A percentile compares a stretch with the other conserved stretches of the same genome.
These are phyloP conservation scores for Aleiodes sp. DNA, from an alignment of 1,140 invertebrate genomes.

Conservation along the genomic window DNA sequence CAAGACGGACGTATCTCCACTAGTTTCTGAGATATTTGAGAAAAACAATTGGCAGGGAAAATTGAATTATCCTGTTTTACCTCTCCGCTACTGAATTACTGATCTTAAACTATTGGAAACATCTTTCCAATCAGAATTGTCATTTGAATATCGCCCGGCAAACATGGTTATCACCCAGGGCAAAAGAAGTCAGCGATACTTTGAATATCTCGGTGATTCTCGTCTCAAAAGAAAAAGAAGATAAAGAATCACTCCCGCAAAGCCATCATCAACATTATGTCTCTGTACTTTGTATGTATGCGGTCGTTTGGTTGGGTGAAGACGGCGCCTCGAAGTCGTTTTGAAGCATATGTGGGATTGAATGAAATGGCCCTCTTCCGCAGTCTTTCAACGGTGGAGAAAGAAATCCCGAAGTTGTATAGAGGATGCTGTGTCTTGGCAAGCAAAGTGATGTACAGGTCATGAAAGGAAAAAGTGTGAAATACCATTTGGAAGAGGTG, in stretches of 20 bases:
- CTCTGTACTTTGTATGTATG: background rate
- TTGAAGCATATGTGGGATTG: constrained; percentile 21
- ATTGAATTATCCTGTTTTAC: too few species aligned
- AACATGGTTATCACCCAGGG: too few species aligned
- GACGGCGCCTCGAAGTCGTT: background rate
- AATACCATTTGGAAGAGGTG: constrained; percentile 1
- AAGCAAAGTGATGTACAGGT: constrained; percentile 28
- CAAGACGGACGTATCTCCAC: too few species aligned
- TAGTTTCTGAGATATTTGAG: too few species aligned
- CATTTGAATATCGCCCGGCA: too few species aligned
- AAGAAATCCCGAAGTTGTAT: constrained; percentile 7
- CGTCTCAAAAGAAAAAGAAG: background rate
- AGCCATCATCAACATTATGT: background rate
- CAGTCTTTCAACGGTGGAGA: constrained; percentile 10
- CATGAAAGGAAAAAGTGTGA: constrained; percentile 35
- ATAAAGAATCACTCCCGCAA: background rate
- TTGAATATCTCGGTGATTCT: background rate
- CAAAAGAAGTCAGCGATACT: background rate
- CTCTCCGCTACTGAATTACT: too few species aligned
- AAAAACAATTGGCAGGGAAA: too few species aligned
- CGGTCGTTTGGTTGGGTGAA: background rate
- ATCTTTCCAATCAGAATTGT: too few species aligned
- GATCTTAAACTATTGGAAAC: too few species aligned
- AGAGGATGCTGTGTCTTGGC: constrained; percentile 19
- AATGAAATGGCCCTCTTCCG: constrained; percentile 24